These are phyloP conservation scores for Peribatodes rhomboidaria DNA, from an alignment of 2,888 invertebrate species.

Conservation along the genomic window DNA sequence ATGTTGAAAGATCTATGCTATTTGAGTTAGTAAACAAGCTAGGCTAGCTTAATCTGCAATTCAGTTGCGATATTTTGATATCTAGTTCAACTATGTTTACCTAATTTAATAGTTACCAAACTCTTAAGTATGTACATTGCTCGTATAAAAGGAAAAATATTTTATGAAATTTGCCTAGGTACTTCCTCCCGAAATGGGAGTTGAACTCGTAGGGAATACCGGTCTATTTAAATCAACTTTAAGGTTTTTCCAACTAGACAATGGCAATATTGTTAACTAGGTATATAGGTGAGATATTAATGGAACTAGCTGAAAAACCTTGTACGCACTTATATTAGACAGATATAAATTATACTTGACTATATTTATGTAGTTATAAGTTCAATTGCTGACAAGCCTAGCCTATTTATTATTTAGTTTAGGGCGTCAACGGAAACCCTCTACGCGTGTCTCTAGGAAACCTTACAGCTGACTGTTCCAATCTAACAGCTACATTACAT, in stretches of 20 bases:
- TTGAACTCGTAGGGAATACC: neutral
- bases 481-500: conserved; percentile 53
- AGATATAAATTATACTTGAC: neutral
- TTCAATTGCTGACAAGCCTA: neutral
- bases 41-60: neutral
- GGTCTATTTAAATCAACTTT: neutral
- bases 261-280: no score
- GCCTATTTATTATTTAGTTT: conserved; percentile 11
- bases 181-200: neutral
- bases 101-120: neutral
- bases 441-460: conserved; percentile 58
- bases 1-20: neutral
- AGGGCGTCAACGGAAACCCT: conserved; percentile 23
- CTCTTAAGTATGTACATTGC: neutral
- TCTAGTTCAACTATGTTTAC: no score
- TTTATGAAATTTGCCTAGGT: neutral
- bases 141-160: neutral
- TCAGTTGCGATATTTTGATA: no score
- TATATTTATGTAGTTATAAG: neutral
- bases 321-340: neutral
- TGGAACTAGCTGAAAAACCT: neutral
- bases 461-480: conserved; percentile 61
- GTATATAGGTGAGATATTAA: no score
- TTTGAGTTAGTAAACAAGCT: neutral
- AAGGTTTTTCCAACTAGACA: neutral